Evolutionary conservation across 2,113 vertebrate species (phyloP).

Genomic region (Hassar affinis): DNA sequence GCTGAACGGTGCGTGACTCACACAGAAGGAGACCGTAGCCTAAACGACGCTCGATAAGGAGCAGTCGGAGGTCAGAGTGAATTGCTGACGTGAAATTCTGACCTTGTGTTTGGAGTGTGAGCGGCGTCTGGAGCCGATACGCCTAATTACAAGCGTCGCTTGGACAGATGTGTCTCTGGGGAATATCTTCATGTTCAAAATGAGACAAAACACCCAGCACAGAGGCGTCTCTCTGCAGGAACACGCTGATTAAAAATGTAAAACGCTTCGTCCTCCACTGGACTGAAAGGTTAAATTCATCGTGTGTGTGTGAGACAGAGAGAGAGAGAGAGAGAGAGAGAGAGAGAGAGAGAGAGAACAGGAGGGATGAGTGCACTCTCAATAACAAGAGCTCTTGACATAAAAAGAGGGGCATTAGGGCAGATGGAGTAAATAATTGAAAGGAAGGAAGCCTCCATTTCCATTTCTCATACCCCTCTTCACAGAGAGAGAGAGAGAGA

Average conservation of each 20-base stretch:
- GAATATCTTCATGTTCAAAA: neutral
- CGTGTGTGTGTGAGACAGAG: neutral
- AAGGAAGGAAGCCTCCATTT: conserved; percentile 6
- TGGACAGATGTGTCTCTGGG: neutral
- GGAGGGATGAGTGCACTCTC: no score
- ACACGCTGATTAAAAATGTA: neutral
- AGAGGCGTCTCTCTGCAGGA: neutral
- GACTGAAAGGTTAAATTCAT: neutral
- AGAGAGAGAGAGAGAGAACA: neutral
- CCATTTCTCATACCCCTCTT: neutral
- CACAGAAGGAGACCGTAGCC: neutral
- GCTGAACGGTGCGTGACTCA: neutral
- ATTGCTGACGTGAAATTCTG: neutral
- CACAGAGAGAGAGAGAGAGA: neutral
- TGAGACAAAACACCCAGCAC: neutral
- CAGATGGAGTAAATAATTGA: conserved; percentile 21
- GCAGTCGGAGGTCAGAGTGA: neutral
- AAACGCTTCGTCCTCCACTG: neutral
- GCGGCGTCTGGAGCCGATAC: neutral
- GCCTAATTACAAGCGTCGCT: fast-evolving
- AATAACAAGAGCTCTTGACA: conserved; percentile 6
- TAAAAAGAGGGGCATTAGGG: conserved; percentile 11
- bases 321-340: neutral
- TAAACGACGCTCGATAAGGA: neutral
- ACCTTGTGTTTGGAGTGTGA: neutral